Evolutionary conservation across 2,113 vertebrate species (phyloP), one percentile per base, ranked within the genome.

Genomic region (Cepphus grylle): DNA sequence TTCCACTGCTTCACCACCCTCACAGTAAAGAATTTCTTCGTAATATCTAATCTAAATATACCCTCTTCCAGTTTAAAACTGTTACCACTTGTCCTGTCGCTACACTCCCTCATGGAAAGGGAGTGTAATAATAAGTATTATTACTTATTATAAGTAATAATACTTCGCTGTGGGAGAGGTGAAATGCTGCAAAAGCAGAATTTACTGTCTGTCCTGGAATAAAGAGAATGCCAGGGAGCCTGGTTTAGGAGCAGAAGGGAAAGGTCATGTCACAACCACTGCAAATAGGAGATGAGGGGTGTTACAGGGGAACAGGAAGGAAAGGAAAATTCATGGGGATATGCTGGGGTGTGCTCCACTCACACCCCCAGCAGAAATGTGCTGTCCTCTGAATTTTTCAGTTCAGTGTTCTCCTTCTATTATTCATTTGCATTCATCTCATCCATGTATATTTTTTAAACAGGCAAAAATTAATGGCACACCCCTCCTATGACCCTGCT

Each of bases 401-500:
- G 56, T 42, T 80, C 47, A 56, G 27, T 30, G 18, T 70, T 72
- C 12, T 38, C 67, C 47, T 81, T 56, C 45, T 40, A 15, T 30
- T 8, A 77, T 34, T 66, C 30, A 43, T n/a, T 70, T 38, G 8
- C 40, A 72, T 38, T 59, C 15, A 47, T n/a, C 32, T 85, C 38
- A 70, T 38, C 40, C 29, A 25, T 3, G 3, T 22, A 47, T 21
- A 4, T 30, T 55, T 49, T 56, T 67, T 78, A 67, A 92, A 50
- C 34, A 52, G 42, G 47, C 20, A 78, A 69, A 72, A 90, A 38
- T 12, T 34, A 80, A 80, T 15, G 30, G 67, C 26, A 62, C 26
- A 30, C 8, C 26, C 47, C 15, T 82, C 3, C 0, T 19, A 25
- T 8, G 7, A 63, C 14, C 15, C 34, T 2, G 4, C 23, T n/a